Conservation (phyloP, 2,888 invertebrate genomes). For the Sarcophaga carnaria region DNA sequence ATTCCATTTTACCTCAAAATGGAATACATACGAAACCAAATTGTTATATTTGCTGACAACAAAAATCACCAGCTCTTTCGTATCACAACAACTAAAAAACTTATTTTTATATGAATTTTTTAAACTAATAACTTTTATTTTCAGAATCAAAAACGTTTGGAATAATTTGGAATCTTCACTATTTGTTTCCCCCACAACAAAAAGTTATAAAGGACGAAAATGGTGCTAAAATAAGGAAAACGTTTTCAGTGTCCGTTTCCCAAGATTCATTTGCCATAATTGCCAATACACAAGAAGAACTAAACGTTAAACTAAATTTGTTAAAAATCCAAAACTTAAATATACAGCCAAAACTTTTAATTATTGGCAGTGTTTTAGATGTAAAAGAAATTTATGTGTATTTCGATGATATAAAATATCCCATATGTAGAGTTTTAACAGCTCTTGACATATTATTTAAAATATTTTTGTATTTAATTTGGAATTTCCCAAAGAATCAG, state of each 20-base stretch:
- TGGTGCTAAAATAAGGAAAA: neutral
- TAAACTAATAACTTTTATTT: neutral
- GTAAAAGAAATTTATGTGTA: neutral
- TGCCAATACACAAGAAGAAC: neutral
- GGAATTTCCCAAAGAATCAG: no score
- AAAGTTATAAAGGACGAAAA: neutral
- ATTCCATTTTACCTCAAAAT: neutral
- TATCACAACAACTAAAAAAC: constrained; percentile 5
- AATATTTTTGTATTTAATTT: no score
- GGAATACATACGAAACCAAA: neutral
- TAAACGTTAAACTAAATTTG: neutral
- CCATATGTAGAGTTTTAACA: neutral
- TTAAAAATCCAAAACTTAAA: neutral
- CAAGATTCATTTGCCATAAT: neutral
- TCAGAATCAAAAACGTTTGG: constrained; percentile 4
- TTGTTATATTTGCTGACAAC: constrained; percentile 9
- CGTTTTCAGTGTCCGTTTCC: neutral
- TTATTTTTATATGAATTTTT: neutral
- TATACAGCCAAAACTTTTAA: neutral
- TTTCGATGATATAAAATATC: constrained; percentile 5
- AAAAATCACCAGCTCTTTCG: constrained; percentile 8
- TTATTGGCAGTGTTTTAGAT: neutral
- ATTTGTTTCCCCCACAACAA: constrained; percentile 3
- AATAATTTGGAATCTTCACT: neutral
- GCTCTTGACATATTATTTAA: no score